Conservation (phyloP, 2,113 vertebrate genomes). For the Dunckerocampus dactyliophorus region DNA sequence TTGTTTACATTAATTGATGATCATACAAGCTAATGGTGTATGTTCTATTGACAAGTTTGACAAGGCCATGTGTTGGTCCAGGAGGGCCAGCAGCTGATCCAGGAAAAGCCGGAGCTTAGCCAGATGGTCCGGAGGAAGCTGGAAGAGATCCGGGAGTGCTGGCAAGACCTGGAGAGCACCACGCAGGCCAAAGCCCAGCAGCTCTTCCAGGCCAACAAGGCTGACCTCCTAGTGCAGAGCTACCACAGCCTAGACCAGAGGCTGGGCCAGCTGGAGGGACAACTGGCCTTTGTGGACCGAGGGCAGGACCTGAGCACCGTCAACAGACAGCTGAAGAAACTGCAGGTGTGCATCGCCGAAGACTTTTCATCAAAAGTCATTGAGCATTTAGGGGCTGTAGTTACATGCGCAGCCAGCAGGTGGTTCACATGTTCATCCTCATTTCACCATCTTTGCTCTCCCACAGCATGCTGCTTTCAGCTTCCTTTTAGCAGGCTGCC, state of each 20-base stretch:
- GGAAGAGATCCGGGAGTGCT: conserved; percentile 85
- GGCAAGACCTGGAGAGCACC: conserved; percentile 85
- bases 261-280: conserved; percentile 80
- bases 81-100: conserved; percentile 87
- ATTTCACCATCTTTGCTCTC: conserved; percentile 61
- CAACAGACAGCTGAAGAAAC: conserved; percentile 86
- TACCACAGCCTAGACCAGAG: conserved; percentile 82
- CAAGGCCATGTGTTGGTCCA: conserved; percentile 33
- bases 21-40: too few species aligned
- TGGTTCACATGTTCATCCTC: conserved; percentile 28
- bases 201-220: conserved; percentile 85
- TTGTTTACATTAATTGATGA: neutral
- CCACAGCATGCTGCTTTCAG: conserved; percentile 71
- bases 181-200: conserved; percentile 84
- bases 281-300: conserved; percentile 77
- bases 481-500: conserved; percentile 67
- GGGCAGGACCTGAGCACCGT: conserved; percentile 82
- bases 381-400: neutral
- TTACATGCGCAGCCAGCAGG: neutral
- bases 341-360: conserved; percentile 65
- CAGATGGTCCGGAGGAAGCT: conserved; percentile 79
- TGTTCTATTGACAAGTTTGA: neutral
- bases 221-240: conserved; percentile 83
- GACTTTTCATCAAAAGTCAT: neutral
- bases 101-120: conserved; percentile 86